Base-by-base conservation (phyloP, 2,888 invertebrate species). In the Euzetes globulus region DNA sequence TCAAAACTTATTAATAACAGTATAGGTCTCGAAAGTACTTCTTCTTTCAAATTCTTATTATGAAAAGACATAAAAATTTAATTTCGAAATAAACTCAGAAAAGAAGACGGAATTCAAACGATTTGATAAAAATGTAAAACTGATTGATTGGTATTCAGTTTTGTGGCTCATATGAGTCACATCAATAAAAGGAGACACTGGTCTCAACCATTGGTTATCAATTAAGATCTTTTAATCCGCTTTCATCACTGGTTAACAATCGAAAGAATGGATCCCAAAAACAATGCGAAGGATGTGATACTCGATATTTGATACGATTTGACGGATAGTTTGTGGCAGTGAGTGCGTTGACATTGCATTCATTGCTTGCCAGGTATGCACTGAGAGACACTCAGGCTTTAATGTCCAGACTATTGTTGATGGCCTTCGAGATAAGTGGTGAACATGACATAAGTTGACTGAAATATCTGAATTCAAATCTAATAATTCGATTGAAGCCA, bases 391-490 rank as follows among this genome's bases (percentile, higher is more conserved):
- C 7, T 7, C 7, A 41, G 33, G n/a, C 37, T 27, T 41, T 65
- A 65, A 65, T 65, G 65, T 65, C 65, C 65, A 41, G 33, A 37
- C 11, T 27, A 65, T 37, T 41, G 37, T 22, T 29, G 65, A 65
- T 65, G 65, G 41, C 65, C 65, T 65, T 41, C 19, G 19, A 65
- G 65, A 65, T 65, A 65, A 15, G n/a, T 17, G 19, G 37, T 5
- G 13, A 37, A 65, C 27, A 65, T 65, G 65, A 65, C 65, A 65
- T 65, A 65, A 65, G 65, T 55, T 65, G 65, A 65, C 65, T 65
- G 65, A 65, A 65, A 65, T 65, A 65, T 65, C 65, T 65, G 65
- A 65, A 65, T 65, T 33, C 37, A 65, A 19, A 65, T 65, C 65
- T 65, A 65, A 65, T 65, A 65, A 65, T 65, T 65, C 17, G 65